phyloP scores from a whole-genome alignment of 2,113 vertebrate genomes.

The Cairina moschata region DNA sequence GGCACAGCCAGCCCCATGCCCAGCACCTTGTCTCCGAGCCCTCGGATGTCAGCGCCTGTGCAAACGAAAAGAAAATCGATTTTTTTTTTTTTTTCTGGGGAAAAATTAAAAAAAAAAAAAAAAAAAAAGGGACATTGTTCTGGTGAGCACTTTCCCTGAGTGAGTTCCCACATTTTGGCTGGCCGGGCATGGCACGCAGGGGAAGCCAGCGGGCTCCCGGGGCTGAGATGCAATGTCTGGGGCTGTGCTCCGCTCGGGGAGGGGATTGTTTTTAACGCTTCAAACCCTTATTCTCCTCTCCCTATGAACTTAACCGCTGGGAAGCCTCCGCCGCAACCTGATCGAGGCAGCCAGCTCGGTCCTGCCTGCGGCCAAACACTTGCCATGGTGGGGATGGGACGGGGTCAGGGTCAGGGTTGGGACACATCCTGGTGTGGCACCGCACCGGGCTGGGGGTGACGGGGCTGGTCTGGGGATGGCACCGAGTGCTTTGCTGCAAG shows the following conservation, averaged over 20 bases:
- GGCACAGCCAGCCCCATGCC: background rate
- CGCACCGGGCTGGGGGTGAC: background rate
- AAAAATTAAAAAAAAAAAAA: background rate
- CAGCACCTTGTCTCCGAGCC: background rate
- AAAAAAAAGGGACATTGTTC: background rate
- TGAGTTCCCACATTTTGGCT: background rate
- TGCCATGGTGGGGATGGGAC: accelerated
- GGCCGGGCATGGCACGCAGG: accelerated
- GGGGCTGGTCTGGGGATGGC: background rate
- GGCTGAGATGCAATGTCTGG: background rate
- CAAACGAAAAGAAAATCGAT: constrained; percentile 10
- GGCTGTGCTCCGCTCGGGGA: accelerated
- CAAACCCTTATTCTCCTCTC: background rate
- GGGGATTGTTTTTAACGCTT: background rate
- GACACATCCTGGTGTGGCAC: background rate
- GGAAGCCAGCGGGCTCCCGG: background rate
- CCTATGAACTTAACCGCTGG: background rate
- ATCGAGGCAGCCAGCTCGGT: background rate
- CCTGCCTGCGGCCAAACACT: background rate
- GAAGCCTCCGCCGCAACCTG: background rate
- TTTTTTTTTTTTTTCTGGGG: background rate
- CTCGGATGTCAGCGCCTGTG: background rate
- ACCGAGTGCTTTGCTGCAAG: background rate
- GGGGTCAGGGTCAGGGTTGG: background rate
- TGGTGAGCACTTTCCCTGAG: background rate